Base-by-base conservation (phyloP, 2,113 vertebrate genomes). In the Neolamprologus longior region DNA sequence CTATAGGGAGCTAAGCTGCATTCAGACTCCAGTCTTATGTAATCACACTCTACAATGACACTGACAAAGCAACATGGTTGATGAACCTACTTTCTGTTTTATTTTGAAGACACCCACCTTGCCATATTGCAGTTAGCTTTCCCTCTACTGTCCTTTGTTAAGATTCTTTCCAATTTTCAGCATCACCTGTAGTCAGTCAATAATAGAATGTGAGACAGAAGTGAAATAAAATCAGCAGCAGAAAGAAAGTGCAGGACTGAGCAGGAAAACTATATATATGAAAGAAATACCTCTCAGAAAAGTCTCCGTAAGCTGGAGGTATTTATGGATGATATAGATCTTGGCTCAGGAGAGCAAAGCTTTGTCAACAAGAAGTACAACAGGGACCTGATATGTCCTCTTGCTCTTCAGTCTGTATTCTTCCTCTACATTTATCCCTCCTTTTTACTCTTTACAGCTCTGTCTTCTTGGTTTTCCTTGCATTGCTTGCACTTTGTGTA, bases 311-410 rank as follows among this genome's bases (percentile, higher is more conserved):
- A 88, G 88, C 87, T 58, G 61, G 84, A 88, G 80, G 84, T 93
- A 89, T 90, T 91, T 90, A 83, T 66, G 78, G 52, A 84, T 89
- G 93, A 89, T 92, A 89, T 88, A 85, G 89, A 92, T 91, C 82
- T 84, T 82, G 87, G 88, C 58, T 91, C 84, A 68, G 80, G 73
- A 89, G 82, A 89, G 78, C 42, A 80, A 35, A 85, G 78, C 88
- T 93, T 86, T 93, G 82, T 94, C 89, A 91, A 93, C 85, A 92
- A 86, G 82, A 91, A 82, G 89, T 86, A 86, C 66, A 88, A 73
- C 79, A 83, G 82, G 84, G 52, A 73, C 55, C 82, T 57, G 82
- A 66, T 89, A 73, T 87, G 71, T 83, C 33, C 57, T 86, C 54
- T 26, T 54, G 53, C 85, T 88, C 91, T 89, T 88, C 45, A 82